Percentiles rank a stretch among this genome's conserved stretches.
phyloP scores from a whole-genome alignment of 2,797 vertebrate species.

The Pangasius macronema region DNA sequence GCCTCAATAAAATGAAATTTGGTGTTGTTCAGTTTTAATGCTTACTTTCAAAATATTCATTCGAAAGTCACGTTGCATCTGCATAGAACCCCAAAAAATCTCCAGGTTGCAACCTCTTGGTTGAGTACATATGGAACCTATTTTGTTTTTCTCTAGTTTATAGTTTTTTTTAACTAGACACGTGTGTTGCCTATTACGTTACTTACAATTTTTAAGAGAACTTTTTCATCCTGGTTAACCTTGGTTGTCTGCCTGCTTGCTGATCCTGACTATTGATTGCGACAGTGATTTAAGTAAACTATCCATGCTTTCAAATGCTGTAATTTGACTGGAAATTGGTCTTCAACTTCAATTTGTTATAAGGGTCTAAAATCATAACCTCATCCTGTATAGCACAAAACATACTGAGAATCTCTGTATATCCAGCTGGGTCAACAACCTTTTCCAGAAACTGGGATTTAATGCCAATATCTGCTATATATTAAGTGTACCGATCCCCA shows the following conservation, averaged over 20 bases:
- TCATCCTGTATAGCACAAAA: conserved; percentile 6
- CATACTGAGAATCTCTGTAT: neutral
- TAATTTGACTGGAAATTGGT: neutral
- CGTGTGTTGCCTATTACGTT: too few relatives aligned
- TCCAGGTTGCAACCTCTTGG: neutral
- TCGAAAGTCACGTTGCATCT: neutral
- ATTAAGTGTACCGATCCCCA: conserved; percentile 14
- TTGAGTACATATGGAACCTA: neutral
- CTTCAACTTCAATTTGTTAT: neutral
- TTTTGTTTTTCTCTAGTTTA: neutral
- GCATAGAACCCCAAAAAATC: neutral
- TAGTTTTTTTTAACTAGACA: neutral
- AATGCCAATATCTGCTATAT: conserved; percentile 8
- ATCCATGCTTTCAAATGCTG: neutral
- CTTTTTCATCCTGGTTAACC: neutral
- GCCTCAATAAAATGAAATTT: neutral
- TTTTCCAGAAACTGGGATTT: neutral
- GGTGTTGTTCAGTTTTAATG: neutral
- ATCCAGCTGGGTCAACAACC: conserved; percentile 1
- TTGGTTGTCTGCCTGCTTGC: neutral
- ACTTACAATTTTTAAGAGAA: neutral
- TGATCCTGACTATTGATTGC: neutral
- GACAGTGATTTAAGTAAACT: neutral
- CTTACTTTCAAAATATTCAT: neutral
- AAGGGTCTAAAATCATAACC: conserved; percentile 4